Conservation (phyloP, 2,888 invertebrate species). For the Azorinus chamasolen region DNA sequence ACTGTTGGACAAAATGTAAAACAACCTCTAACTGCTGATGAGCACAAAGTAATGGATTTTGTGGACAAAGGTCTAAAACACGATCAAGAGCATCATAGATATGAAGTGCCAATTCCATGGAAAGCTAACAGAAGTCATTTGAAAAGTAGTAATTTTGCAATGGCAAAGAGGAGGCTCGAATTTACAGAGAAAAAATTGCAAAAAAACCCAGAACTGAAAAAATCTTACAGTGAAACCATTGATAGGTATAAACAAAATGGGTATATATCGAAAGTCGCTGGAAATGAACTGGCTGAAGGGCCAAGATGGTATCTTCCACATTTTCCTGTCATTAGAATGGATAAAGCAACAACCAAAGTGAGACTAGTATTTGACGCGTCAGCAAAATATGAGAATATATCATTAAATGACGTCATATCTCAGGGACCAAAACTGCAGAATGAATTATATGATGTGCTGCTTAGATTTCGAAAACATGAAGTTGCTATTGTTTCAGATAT, state of each 20-base stretch:
- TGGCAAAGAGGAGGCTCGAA: slow-evolving; percentile 32
- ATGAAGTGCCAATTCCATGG: slow-evolving; percentile 44
- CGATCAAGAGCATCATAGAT: not conserved
- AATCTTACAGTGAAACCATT: slow-evolving; percentile 34
- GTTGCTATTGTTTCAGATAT: slow-evolving; percentile 58
- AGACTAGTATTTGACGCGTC: slow-evolving; percentile 65
- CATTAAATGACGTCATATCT: slow-evolving; percentile 48
- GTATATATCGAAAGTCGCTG: slow-evolving; percentile 38
- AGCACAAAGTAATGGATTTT: not conserved
- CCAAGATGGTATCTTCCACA: slow-evolving; percentile 60
- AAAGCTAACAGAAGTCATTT: slow-evolving; percentile 17
- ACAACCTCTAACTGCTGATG: not conserved
- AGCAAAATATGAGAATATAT: slow-evolving; percentile 31
- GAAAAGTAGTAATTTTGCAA: slow-evolving; percentile 31
- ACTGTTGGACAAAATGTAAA: not conserved
- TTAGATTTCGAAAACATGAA: slow-evolving; percentile 46
- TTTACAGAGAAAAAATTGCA: slow-evolving; percentile 44
- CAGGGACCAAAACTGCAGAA: slow-evolving; percentile 64
- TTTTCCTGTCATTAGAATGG: slow-evolving; percentile 45
- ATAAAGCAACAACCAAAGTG: slow-evolving; percentile 50
- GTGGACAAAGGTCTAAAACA: not conserved
- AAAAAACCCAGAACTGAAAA: slow-evolving; percentile 25
- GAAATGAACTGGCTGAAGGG: not conserved
- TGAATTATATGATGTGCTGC: slow-evolving; percentile 55
- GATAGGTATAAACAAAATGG: slow-evolving; percentile 46